Percentiles rank a stretch among this genome's conserved stretches.
phyloP scores from a whole-genome alignment of 23 tunicate species.

The Ciona savignyi region DNA sequence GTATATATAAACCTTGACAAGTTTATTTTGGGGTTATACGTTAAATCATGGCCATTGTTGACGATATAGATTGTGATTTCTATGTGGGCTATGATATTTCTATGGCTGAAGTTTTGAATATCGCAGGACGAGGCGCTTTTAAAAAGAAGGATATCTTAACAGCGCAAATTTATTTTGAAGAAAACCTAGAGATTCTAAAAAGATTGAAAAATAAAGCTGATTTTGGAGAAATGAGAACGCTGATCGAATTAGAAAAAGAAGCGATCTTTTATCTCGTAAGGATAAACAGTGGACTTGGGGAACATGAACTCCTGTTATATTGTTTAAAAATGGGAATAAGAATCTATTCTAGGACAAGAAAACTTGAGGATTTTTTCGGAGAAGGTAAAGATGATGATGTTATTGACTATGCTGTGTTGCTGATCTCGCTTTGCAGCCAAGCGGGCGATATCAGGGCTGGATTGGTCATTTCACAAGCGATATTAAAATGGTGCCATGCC shows the following conservation, averaged over 20 bases:
- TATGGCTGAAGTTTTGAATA: slow-evolving; percentile 1
- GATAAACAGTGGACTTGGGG: background rate
- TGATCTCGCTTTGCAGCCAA: background rate
- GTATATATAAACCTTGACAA: no score
- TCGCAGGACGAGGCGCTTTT: background rate
- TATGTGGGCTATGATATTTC: background rate
- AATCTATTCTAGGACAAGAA: background rate
- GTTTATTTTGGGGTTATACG: no score
- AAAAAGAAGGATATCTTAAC: background rate
- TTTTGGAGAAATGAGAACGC: background rate
- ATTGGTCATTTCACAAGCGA: background rate
- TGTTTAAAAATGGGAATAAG: background rate
- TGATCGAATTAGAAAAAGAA: background rate
- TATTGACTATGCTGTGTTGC: background rate
- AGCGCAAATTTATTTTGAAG: slow-evolving; percentile 6
- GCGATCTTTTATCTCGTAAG: background rate
- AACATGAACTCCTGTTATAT: background rate
- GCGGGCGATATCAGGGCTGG: background rate
- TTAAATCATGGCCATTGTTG: background rate
- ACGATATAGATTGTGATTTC: slow-evolving; percentile 4
- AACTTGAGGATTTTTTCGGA: background rate
- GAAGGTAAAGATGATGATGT: no score
- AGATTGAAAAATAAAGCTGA: background rate
- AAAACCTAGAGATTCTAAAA: background rate
- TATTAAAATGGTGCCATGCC: background rate